Evolutionary conservation across 2,888 invertebrate genomes (phyloP).

Genomic region (Colostygia pectinataria): DNA sequence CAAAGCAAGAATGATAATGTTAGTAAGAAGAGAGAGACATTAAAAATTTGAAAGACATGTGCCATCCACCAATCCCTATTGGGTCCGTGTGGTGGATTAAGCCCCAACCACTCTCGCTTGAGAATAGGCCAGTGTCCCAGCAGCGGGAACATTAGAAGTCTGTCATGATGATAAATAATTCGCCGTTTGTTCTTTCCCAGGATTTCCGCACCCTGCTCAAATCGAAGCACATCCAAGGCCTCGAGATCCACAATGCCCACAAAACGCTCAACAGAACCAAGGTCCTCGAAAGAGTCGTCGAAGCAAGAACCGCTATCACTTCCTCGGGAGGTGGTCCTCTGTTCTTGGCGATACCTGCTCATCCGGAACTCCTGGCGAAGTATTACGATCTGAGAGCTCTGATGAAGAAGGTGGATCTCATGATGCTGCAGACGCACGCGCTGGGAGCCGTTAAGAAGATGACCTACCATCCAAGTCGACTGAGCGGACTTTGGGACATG

Average conservation of each 20-base stretch:
- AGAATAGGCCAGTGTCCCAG: too few relatives aligned
- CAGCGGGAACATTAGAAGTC: too few relatives aligned
- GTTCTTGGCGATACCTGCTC: slow-evolving; percentile 84
- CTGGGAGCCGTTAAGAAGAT: slow-evolving; percentile 85
- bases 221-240: slow-evolving; percentile 81
- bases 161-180: neutral
- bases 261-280: slow-evolving; percentile 77
- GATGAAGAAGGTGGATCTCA: slow-evolving; percentile 85
- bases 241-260: slow-evolving; percentile 82
- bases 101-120: too few relatives aligned
- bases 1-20: too few relatives aligned
- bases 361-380: slow-evolving; percentile 86
- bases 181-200: slow-evolving; percentile 55
- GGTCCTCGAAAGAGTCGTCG: slow-evolving; percentile 71
- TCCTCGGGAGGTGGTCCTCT: slow-evolving; percentile 78
- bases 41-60: too few relatives aligned
- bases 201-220: slow-evolving; percentile 79
- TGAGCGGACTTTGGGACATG: slow-evolving; percentile 90
- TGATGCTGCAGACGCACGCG: slow-evolving; percentile 87
- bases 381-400: slow-evolving; percentile 87
- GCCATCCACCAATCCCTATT: too few relatives aligned
- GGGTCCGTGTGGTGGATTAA: too few relatives aligned
- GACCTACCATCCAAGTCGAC: slow-evolving; percentile 88
- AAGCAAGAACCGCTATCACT: slow-evolving; percentile 69
- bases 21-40: too few relatives aligned